Base-by-base conservation (phyloP, 2,113 vertebrate species). In the Calidris pugnax region DNA sequence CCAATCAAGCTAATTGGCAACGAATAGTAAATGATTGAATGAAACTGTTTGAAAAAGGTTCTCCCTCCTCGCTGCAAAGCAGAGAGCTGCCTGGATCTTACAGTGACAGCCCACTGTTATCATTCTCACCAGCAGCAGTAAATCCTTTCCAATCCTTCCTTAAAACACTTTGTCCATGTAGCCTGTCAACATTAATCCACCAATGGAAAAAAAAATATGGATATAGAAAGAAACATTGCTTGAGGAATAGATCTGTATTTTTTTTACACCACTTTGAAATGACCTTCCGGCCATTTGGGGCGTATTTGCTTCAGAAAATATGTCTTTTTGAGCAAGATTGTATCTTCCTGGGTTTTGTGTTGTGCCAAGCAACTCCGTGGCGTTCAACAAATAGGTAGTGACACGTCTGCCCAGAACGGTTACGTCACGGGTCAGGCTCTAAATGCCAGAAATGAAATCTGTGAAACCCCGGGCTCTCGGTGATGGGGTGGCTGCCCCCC, bases 71-170 rank as follows among this genome's bases (percentile, higher is more conserved):
- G n/a, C 86, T 77, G 90, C 78, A 83, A 48, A 90, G 93, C 84
- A 41, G 90, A 66, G 60, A 66, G 80, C 92, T 84, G 83, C 50
- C 92, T 89, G 89, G 83, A 75, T 95, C 90, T 80, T 80, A 50
- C 60, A 48, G 90, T 24, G 9, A 87, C 96, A 92, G 84, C 84
- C 89, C 84, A 28, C 87, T 94, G 94, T 97, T 97, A 96, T 96
- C 95, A 10, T 94, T 91, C 97, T 96, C 94, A 93, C 92, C 95
- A 95, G 95, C 91, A 96, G 87, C 87, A 96, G 53, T 85, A 95
- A 96, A 96, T 96, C 96, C 95, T 84, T 90, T 95, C 89, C 96
- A 96, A 96, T 96, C 95, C 95, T 87, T 87, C 95, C 89, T 94
- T 97, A 94, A 97, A 97, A 97, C 95, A 95, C 93, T 96, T 97